Conservation (phyloP, 2,888 invertebrate genomes). For the Ceraclea dissimilis region DNA sequence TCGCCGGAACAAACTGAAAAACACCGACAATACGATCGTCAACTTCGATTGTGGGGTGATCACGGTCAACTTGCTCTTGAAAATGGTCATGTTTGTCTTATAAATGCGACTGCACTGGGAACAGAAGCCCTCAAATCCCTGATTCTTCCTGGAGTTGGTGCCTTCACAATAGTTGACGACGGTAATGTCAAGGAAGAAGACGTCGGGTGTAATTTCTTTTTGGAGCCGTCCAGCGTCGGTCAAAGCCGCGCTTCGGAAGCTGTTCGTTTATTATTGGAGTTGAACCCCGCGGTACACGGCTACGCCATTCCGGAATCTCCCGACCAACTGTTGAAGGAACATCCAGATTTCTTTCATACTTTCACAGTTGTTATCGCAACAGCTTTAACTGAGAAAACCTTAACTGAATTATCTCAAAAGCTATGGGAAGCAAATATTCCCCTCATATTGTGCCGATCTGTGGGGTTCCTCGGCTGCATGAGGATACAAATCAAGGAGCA, state of each 20-base stretch:
- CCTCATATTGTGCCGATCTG: constrained; percentile 75
- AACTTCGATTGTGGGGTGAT: constrained; percentile 95
- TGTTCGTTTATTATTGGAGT: constrained; percentile 73
- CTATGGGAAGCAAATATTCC: constrained; percentile 84
- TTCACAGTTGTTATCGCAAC: constrained; percentile 85
- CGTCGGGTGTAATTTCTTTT: constrained; percentile 91
- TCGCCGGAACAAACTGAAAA: constrained; percentile 67
- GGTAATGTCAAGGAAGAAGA: constrained; percentile 81
- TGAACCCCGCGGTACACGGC: constrained; percentile 90
- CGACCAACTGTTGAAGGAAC: constrained; percentile 75
- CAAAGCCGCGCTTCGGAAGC: constrained; percentile 78
- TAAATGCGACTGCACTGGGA: constrained; percentile 89
- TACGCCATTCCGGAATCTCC: constrained; percentile 86
- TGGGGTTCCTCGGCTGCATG: constrained; percentile 89
- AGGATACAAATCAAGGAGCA: constrained; percentile 80
- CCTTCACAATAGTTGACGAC: constrained; percentile 89
- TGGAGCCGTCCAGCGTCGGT: constrained; percentile 75
- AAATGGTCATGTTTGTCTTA: constrained; percentile 81
- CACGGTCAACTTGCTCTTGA: constrained; percentile 91
- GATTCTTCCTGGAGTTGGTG: constrained; percentile 88
- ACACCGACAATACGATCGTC: constrained; percentile 64
- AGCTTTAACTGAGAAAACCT: constrained; percentile 65
- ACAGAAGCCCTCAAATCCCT: constrained; percentile 94
- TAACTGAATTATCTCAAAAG: constrained; percentile 66
- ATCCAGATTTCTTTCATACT: constrained; percentile 79